Base-by-base conservation (phyloP, 2,888 invertebrate genomes). In the Pocota personata region DNA sequence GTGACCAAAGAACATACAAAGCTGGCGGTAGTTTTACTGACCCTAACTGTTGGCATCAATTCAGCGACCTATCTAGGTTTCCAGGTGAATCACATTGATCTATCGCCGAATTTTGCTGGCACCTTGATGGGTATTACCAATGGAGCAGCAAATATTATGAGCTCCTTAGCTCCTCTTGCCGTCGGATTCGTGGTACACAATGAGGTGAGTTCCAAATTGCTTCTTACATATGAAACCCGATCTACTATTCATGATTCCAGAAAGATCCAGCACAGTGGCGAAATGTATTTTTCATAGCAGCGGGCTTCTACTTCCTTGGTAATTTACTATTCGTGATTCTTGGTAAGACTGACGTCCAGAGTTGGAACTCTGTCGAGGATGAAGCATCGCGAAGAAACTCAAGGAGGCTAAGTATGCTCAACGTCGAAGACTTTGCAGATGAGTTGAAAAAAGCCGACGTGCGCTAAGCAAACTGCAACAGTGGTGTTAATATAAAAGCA, bases 111-210 rank as follows among this genome's bases (percentile, higher is more conserved):
- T 90, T 96, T 95, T 91, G 96, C 97, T 4, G 97, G 97, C 43
- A 95, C 96, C 0, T 92, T 97, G 89, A 97, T 97, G 97, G 97
- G 97, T 2, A 95, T 97, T 87, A 97, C 97, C 0, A 97, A 97
- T 90, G 95, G 95, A 3, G 93, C 94, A 0, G 95, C 96, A 0
- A 97, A 96, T 90, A 93, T 97, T n/a, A 95, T 96, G 92, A 96
- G 97, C 58, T 95, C 97, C 66, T 90, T 97, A 87, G 97, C 97
- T 0, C 97, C 97, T 0, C 92, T 96, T 5, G 93, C 95, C 14
- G 96, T 96, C 0, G 95, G 96, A 1, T 89, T 94, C 4, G 94
- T 97, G 3, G 95, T 97, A 0, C 91, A 92, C 2, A 94, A 96
- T 90, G 93, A 94, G 93, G 97, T 96, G 92, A 92, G 94, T 89